Evolutionary conservation across 2,888 invertebrate species (phyloP), one percentile per base, ranked within the genome.

Genomic region (Eugnorisma glareosa): DNA sequence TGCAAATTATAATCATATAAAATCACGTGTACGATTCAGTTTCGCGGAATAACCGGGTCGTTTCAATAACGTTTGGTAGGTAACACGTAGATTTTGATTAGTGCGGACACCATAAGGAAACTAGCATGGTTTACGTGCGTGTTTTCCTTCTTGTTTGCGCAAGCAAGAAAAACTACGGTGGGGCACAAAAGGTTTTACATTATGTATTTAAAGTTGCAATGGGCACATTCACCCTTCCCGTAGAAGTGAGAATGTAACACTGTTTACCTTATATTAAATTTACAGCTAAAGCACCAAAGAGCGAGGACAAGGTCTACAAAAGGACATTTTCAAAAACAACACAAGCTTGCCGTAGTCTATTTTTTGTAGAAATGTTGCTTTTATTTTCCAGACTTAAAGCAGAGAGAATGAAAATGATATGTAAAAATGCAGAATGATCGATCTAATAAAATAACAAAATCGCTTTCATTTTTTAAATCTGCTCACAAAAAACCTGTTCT

Each of bases 61-160:
- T 90, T 89, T 90, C 88, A 90, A 90, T 90, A 91, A 90, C 89
- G 86, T 89, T 80, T 88, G 87, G 89, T 90, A 89, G 85, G 85
- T 87, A 90, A 90, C 88, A 88, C 89, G 90, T 89, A 87, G 85
- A 91, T 93, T 91, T 92, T 91, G 92, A 93, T 92, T 89, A 89
- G 87, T 88, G 84, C 89, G 86, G 86, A 81, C 84, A 89, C 82
- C 90, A 92, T 88, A 87, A 91, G 90, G 89, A 91, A 91, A 91
- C 82, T 84, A 67, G 70, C 78, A 86, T 87, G 83, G 86, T 86
- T 85, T 81, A 77, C 74, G 75, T 87, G 86, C 79, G 73, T 81
- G 84, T 90, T 89, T 92, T 89, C 89, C 90, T 91, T 79, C 51
- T 75, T 82, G 77, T 86, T 82, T 75, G 77, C 37, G 67, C 66